phyloP scores from a whole-genome alignment of 2,113 vertebrate genomes.

The Gobio gobio region DNA sequence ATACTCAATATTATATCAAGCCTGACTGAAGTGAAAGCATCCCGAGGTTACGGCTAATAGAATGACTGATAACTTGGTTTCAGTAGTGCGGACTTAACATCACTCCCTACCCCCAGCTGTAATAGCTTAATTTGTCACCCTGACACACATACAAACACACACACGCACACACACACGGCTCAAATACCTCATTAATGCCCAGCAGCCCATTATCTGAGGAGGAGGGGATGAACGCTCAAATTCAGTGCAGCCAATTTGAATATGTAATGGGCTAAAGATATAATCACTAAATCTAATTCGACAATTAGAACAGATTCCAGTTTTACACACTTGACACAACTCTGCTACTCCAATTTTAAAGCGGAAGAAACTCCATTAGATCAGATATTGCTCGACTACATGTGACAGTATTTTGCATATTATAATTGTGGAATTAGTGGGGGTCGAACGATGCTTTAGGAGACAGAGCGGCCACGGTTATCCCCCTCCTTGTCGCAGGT shows the following conservation, averaged over 20 bases:
- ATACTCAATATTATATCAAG: background rate
- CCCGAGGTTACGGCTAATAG: slow-evolving; percentile 3
- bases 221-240: slow-evolving; percentile 64
- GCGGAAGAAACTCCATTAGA: slow-evolving; percentile 8
- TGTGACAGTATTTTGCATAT: slow-evolving; percentile 17
- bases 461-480: slow-evolving; percentile 47
- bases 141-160: slow-evolving; percentile 51
- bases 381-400: slow-evolving; percentile 12
- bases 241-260: slow-evolving; percentile 76
- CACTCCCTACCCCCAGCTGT: slow-evolving; percentile 65
- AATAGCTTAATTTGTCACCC: slow-evolving; percentile 76
- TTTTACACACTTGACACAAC: slow-evolving; percentile 66
- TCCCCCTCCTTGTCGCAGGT: slow-evolving; percentile 57
- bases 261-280: slow-evolving; percentile 75
- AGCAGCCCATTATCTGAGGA: slow-evolving; percentile 66
- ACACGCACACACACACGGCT: slow-evolving; percentile 51
- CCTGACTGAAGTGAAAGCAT: slow-evolving; percentile 13
- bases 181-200: slow-evolving; percentile 78
- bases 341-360: slow-evolving; percentile 44
- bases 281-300: slow-evolving; percentile 73
- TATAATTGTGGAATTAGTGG: slow-evolving; percentile 31
- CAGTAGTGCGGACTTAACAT: slow-evolving; percentile 39
- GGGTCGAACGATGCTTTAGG: slow-evolving; percentile 21
- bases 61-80: slow-evolving; percentile 37
- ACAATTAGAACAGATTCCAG: slow-evolving; percentile 71